phyloP scores from a whole-genome alignment of 2,113 vertebrate genomes.

The Epinephelus moara region DNA sequence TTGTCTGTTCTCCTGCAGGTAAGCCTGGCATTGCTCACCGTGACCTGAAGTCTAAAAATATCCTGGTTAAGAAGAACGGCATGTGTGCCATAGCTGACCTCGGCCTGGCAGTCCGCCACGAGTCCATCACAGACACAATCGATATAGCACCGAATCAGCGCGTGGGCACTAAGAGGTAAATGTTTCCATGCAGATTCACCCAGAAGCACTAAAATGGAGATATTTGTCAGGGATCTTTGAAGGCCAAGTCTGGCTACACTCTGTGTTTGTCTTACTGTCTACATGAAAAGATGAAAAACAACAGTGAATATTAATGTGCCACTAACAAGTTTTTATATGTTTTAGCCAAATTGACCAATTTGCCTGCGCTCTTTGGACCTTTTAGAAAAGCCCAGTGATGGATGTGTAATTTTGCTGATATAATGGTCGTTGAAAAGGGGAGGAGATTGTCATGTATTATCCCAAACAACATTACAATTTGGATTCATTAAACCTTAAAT shows the following conservation, averaged over 20 bases:
- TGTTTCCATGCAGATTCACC: not conserved
- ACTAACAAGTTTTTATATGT: too few species aligned
- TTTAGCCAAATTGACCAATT: not conserved
- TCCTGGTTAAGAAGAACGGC: slow-evolving; percentile 97
- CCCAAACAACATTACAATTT: not conserved
- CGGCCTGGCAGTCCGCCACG: slow-evolving; percentile 96
- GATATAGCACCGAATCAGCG: slow-evolving; percentile 98
- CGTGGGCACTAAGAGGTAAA: slow-evolving; percentile 96
- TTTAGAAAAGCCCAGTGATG: not conserved
- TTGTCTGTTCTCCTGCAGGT: slow-evolving; percentile 79
- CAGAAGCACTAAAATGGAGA: not conserved
- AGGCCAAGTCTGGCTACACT: not conserved
- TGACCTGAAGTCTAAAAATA: slow-evolving; percentile 99
- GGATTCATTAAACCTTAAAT: not conserved
- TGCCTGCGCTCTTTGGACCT: not conserved
- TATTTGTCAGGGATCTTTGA: not conserved
- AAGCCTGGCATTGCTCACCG: slow-evolving; percentile 98
- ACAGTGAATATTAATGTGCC: too few species aligned
- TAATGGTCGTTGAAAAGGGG: not conserved
- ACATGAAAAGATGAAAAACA: not conserved
- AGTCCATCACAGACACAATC: slow-evolving; percentile 96
- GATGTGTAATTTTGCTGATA: not conserved
- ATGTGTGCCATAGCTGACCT: slow-evolving; percentile 97
- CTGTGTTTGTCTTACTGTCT: not conserved
- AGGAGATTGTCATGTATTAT: not conserved